Percentiles rank a stretch among this genome's conserved stretches.
Conservation (phyloP, 2,797 vertebrate genomes). For the Gymnothorax javanicus region DNA sequence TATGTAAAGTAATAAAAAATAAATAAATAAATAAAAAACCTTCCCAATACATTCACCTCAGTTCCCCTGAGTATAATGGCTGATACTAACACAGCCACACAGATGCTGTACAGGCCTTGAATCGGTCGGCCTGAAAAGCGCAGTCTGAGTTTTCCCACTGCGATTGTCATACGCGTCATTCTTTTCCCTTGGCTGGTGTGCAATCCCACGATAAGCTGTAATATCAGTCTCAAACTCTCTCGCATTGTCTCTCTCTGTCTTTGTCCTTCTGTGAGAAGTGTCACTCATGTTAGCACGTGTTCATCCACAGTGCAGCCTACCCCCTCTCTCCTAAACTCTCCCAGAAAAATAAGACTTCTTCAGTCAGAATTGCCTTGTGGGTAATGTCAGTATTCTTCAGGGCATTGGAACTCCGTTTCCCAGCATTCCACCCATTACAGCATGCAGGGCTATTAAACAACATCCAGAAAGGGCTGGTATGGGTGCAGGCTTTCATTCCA, state of each 20-base stretch:
- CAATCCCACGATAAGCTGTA: slow-evolving; percentile 24
- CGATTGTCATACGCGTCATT: not conserved
- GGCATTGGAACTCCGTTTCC: slow-evolving; percentile 1
- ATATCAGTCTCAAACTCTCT: not conserved
- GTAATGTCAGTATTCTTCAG: not conserved
- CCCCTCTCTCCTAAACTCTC: not conserved
- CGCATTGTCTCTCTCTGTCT: not conserved
- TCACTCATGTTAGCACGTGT: not conserved
- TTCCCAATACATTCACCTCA: slow-evolving; percentile 14
- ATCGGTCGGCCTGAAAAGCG: not conserved
- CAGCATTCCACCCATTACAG: not conserved
- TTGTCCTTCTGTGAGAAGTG: not conserved
- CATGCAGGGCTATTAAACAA: no score
- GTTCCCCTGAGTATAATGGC: not conserved
- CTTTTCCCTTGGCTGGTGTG: slow-evolving; percentile 10
- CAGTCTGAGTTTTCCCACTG: not conserved
- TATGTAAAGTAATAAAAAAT: not conserved
- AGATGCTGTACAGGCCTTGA: not conserved
- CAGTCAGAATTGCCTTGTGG: slow-evolving; percentile 22
- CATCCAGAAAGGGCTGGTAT: no score
- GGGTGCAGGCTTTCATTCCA: no score
- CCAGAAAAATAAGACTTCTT: not conserved
- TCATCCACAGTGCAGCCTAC: not conserved
- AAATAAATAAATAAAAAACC: not conserved
- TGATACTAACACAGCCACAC: not conserved